Percentiles rank a stretch among this genome's conserved stretches.
phyloP scores from a whole-genome alignment of 2,113 vertebrate species.

The Balaeniceps rex region DNA sequence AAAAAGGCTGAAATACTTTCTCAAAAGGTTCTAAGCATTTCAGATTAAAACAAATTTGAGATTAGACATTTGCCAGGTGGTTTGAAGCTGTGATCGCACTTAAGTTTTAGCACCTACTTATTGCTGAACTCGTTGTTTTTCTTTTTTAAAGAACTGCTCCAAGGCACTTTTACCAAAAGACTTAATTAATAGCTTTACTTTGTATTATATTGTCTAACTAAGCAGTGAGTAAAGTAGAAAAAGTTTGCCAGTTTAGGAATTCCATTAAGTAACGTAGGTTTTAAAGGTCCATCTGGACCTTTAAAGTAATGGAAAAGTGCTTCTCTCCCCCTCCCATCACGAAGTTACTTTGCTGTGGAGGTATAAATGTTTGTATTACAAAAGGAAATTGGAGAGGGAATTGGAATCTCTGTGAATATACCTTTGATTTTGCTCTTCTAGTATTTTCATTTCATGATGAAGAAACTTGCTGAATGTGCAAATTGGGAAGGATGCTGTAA shows the following conservation, averaged over 20 bases:
- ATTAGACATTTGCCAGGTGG: background rate
- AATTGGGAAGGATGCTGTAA: background rate
- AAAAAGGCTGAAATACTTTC: background rate
- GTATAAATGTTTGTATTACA: background rate
- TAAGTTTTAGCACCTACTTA: background rate
- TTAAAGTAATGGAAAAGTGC: background rate
- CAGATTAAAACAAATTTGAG: background rate
- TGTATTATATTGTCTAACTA: background rate
- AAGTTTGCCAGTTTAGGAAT: background rate
- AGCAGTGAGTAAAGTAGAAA: background rate
- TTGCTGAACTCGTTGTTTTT: background rate
- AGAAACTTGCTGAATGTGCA: background rate
- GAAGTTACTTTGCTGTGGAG: background rate
- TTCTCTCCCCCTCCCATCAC: background rate
- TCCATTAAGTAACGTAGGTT: background rate
- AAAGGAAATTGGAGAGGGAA: background rate
- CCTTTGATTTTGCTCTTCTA: background rate
- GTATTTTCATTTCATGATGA: background rate
- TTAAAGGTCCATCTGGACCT: background rate
- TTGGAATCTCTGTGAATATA: background rate
- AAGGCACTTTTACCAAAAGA: background rate
- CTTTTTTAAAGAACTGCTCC: background rate
- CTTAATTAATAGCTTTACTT: background rate
- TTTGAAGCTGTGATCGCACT: background rate
- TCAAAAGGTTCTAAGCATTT: background rate